Evolutionary conservation across 2,888 invertebrate species (phyloP), one percentile per base, ranked within the genome.

Genomic region (Minunthozetes semirufus): DNA sequence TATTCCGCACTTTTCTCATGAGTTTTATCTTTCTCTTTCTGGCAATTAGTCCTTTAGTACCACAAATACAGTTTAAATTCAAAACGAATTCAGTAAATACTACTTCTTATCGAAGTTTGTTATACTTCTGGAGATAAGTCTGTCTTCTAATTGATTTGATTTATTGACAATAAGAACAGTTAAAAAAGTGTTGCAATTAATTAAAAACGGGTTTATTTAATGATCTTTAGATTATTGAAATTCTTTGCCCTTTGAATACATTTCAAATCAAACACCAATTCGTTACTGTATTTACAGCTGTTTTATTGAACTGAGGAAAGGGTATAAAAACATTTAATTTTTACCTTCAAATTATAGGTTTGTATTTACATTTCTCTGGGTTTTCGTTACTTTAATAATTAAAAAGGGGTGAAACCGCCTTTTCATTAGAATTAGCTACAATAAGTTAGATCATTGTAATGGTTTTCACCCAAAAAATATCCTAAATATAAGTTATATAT

Each of bases 101-200:
- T 17, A 48, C 13, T 48, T 13, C 48, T 19, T 50, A 50, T n/a
- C 17, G 9, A 19, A 50, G n/a, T 50, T 19, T 50, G 50, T 50
- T n/a, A 50, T 50, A 50, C n/a, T 50, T 50, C 5, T 4, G n/a
- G n/a, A 50, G 42, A 42, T 42, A 42, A 42, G 8, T 42, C 50
- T 50, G 50, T 50, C 50, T 17, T 50, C n/a, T 50, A 50, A 50
- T 50, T 50, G 50, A 50, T n/a, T n/a, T 50, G 50, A 50, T 50
- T 50, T 50, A 50, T 50, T 50, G 50, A n/a, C 50, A 50, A 50
- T 50, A 50, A 17, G 50, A n/a, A n/a, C 50, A 19, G 50, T n/a
- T 17, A 50, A 50, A n/a, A 19, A n/a, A 19, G 17, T 19, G 50
- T 50, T 19, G 50, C 50, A n/a, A 50, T 50, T 50, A 50, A 50